Percentiles rank a stretch among this genome's conserved stretches.
phyloP scores from a whole-genome alignment of 2,888 invertebrate genomes.

The Plemyria rubiginata region DNA sequence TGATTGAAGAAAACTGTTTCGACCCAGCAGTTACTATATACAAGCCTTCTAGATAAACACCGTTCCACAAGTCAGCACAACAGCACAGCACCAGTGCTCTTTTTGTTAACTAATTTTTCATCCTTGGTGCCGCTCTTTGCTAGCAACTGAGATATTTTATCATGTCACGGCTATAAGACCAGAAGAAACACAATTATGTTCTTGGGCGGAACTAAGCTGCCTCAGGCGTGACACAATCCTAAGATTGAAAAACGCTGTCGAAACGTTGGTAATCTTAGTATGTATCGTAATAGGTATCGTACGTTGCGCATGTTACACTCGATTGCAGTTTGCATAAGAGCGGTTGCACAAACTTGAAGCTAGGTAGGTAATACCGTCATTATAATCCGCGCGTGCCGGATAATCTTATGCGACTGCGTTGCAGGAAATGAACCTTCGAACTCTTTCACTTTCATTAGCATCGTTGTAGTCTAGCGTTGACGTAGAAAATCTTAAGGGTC shows the following conservation, averaged over 20 bases:
- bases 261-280: conserved; percentile 23
- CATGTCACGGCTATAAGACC: conserved; percentile 48
- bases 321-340: conserved; percentile 77
- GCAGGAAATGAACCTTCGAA: conserved; percentile 71
- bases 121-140: conserved; percentile 36
- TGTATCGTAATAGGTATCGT: conserved; percentile 40
- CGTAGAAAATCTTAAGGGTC: too few species aligned
- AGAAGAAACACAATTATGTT: conserved; percentile 36
- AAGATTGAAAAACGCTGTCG: conserved; percentile 24
- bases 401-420: conserved; percentile 66
- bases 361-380: conserved; percentile 70
- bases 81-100: conserved; percentile 27
- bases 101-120: conserved; percentile 31
- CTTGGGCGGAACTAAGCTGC: conserved; percentile 28
- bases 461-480: conserved; percentile 23
- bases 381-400: conserved; percentile 75
- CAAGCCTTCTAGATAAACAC: conserved; percentile 22
- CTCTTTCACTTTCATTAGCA: conserved; percentile 66
- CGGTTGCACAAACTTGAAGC: conserved; percentile 73
- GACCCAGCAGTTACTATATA: conserved; percentile 41
- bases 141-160: conserved; percentile 35
- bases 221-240: conserved; percentile 40
- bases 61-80: conserved; percentile 24
- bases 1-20: conserved; percentile 66
- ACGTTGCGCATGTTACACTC: conserved; percentile 70